Base-by-base conservation (phyloP, 2,888 invertebrate genomes). In the Hirtodrosophila duncani region DNA sequence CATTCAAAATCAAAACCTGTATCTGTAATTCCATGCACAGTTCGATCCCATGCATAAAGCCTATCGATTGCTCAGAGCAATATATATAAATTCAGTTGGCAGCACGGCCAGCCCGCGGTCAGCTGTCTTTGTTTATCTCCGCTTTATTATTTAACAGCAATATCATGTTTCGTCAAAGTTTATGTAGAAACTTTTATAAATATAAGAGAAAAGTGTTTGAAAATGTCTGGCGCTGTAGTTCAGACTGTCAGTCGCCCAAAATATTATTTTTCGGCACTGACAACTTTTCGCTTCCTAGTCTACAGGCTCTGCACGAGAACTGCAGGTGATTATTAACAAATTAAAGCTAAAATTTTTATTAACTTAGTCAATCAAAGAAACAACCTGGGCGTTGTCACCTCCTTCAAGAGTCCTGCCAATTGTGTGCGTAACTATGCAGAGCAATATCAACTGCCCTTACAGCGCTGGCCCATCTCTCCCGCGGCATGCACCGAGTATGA, bases 241-340 rank as follows among this genome's bases (percentile, higher is more conserved):
- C 39, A 16, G 57, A 46, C 18, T 30, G 13, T 17, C 29, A 16
- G 11, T 10, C 48, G 5, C 57, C 82, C 0, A 91, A 88, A 63
- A 86, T 93, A n/a, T 82, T 96, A 31, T 97, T 96, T 87, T 95
- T 96, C 85, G 97, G 97, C 4, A 93, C 94, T 8, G 96, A 97
- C 84, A 88, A 89, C 39, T 96, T 96, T 87, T 92, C 96, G 0
- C 81, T 95, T 13, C 90, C 90, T 58, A 94, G 94, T 83, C 88
- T 97, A 36, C 89, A 89, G 84, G 88, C 88, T 62, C 88, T 96
- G 5, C 88, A 91, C 83, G 87, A 89, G 53, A 90, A 91, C 81
- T 90, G 90, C 42, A 94, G 63, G 94, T 88, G 88, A 89, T 8
- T 10, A 2, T 10, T 11, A 26, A 10, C 5, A 21, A 27, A 3